Percentiles rank a stretch among this genome's conserved stretches.
These are phyloP conservation scores for Amphipyra tragopoginis DNA, from an alignment of 2,888 invertebrate genomes.

Conservation along the genomic window DNA sequence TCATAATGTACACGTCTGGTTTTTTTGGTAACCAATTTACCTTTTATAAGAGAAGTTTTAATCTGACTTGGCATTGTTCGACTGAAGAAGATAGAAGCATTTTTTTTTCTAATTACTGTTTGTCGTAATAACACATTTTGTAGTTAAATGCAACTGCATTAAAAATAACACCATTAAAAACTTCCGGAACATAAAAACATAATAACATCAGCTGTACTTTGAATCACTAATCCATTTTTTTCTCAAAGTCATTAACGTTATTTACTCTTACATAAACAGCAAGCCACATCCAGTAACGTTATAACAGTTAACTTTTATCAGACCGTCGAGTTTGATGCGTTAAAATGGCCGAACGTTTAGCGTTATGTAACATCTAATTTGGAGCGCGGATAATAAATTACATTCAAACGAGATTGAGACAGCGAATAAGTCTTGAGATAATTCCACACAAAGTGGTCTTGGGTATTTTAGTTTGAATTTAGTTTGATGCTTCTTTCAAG, in stretches of 20 bases:
- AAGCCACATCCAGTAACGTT: conserved; percentile 4
- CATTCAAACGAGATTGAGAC: conserved; percentile 22
- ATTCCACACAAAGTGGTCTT: neutral
- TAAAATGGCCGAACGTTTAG: conserved; percentile 28
- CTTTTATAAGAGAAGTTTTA: too few species aligned
- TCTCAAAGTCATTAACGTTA: neutral
- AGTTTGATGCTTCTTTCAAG: neutral
- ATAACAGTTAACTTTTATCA: conserved; percentile 14
- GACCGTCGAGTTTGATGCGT: conserved; percentile 2
- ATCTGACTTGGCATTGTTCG: too few species aligned
- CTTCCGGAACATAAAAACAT: too few species aligned
- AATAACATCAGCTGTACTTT: too few species aligned
- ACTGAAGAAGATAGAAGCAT: too few species aligned
- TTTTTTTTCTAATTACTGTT: too few species aligned
- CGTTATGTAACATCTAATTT: conserved; percentile 33
- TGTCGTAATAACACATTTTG: too few species aligned
- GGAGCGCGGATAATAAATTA: conserved; percentile 22
- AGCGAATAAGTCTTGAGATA: neutral
- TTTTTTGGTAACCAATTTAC: too few species aligned
- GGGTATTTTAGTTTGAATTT: neutral
- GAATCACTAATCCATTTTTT: too few species aligned
- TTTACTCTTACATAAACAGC: conserved; percentile 5
- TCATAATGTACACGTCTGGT: too few species aligned
- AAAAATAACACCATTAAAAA: too few species aligned
- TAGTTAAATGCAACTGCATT: too few species aligned